phyloP scores from a whole-genome alignment of 2,888 invertebrate species.

The Calameuta filiformis region DNA sequence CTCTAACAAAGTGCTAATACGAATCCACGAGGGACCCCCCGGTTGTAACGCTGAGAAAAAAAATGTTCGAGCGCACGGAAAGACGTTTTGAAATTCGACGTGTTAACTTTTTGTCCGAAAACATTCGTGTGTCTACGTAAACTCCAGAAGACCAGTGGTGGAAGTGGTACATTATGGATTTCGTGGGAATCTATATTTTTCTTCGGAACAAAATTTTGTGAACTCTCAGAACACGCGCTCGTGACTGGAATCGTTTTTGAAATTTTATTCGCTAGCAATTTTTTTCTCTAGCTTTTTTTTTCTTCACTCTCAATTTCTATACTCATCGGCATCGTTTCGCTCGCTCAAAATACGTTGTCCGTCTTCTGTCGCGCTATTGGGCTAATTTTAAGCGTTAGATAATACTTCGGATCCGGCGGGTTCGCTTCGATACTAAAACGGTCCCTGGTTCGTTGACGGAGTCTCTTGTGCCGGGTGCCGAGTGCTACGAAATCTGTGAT shows the following conservation, averaged over 20 bases:
- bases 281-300: no score
- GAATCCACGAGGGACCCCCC: background rate
- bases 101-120: background rate
- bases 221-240: background rate
- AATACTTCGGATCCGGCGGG: slow-evolving; percentile 44
- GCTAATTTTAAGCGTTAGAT: slow-evolving; percentile 66
- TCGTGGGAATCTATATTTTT: no score
- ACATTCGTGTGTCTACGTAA: background rate
- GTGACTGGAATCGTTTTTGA: background rate
- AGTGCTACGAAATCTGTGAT: slow-evolving; percentile 22
- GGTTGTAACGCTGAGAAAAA: background rate
- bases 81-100: background rate
- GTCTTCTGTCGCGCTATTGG: slow-evolving; percentile 1
- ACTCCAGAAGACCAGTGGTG: background rate
- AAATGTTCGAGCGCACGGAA: background rate
- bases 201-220: no score
- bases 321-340: background rate
- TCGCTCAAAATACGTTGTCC: background rate
- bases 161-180: background rate
- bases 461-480: slow-evolving; percentile 10
- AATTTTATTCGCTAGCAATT: no score
- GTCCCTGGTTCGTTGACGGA: slow-evolving; percentile 9
- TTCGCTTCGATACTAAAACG: slow-evolving; percentile 35
- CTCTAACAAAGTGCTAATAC: slow-evolving; percentile 14
- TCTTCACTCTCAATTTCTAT: background rate